Evolutionary conservation across 2,888 invertebrate genomes (phyloP), one percentile per base, ranked within the genome.

Genomic region (Tetragnatha montana): DNA sequence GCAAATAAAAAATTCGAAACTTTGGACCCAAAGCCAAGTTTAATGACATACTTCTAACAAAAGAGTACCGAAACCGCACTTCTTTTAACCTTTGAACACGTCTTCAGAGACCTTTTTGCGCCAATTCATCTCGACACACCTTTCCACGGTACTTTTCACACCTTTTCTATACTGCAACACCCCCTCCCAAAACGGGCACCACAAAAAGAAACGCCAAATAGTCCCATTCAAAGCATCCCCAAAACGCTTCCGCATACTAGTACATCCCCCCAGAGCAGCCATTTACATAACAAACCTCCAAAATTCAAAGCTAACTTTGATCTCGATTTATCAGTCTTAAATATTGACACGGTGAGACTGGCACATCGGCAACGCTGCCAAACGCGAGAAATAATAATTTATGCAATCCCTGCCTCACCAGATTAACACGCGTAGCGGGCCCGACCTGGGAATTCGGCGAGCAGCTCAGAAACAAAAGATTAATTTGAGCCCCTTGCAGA

Each of bases 381-480:
- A 74, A 17, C 50, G 50, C 78, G 22, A 79, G 79, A 80, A 86
- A 86, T 79, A 79, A 69, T 85, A 86, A 86, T 86, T 86, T 86
- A 86, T 86, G 76, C 86, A 73, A 80, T 80, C 74, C 80, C 73
- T 74, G 12, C 74, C 47, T 22, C 71, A 71, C 6, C 19, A 80
- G 49, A 85, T 85, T 85, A 79, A 79, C 79, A 79, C 51, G 47
- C 70, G 71, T 85, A 69, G 17, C 71, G 47, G n/a, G 68, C 47
- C 73, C 80, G 51, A 51, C 79, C 8, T 51, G 21, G 80, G 60
- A 71, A 86, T 76, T 86, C 86, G 17, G 47, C n/a, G 74, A 71
- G 35, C 78, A 79, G 14, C 51, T 85, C 73, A 68, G 21, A 73
- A 86, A 86, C 86, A 86, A 86, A 86, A 86, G 86, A 86, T 86